Evolutionary conservation across 2,888 invertebrate species (phyloP).

Genomic region (Adelphocoris suturalis): DNA sequence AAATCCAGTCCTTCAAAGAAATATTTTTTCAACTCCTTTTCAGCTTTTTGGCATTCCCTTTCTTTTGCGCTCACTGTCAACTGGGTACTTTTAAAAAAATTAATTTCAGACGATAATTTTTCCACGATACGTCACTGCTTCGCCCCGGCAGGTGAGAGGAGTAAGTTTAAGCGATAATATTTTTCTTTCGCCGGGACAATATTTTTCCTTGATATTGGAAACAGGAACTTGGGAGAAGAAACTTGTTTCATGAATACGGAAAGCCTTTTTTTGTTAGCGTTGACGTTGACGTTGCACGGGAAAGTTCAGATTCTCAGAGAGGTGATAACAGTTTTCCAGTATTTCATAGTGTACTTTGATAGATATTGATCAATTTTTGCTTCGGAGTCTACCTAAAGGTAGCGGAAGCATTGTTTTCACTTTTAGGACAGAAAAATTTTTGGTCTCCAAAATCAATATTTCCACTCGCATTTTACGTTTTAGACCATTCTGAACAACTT

Average conservation of each 20-base stretch:
- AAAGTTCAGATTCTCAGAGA: background rate
- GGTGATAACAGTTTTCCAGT: too few species aligned
- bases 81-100: background rate
- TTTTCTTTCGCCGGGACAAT: slow-evolving; percentile 24
- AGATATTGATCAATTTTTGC: too few species aligned
- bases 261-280: background rate
- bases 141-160: background rate
- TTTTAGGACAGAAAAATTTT: too few species aligned
- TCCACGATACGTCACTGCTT: background rate
- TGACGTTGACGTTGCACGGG: background rate
- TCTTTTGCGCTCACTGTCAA: too few species aligned
- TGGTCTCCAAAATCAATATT: too few species aligned
- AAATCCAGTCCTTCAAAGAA: background rate
- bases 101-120: background rate
- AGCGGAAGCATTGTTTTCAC: too few species aligned
- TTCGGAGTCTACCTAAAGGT: too few species aligned
- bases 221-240: background rate
- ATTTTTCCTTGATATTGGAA: slow-evolving; percentile 15
- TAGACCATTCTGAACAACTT: too few species aligned
- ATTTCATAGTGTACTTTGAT: too few species aligned
- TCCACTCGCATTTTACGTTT: too few species aligned
- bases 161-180: slow-evolving; percentile 14
- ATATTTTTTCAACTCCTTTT: background rate
- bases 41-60: too few species aligned
- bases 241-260: slow-evolving; percentile 21